Conservation (phyloP, 2,797 vertebrate genomes). For the Natrix natrix region DNA sequence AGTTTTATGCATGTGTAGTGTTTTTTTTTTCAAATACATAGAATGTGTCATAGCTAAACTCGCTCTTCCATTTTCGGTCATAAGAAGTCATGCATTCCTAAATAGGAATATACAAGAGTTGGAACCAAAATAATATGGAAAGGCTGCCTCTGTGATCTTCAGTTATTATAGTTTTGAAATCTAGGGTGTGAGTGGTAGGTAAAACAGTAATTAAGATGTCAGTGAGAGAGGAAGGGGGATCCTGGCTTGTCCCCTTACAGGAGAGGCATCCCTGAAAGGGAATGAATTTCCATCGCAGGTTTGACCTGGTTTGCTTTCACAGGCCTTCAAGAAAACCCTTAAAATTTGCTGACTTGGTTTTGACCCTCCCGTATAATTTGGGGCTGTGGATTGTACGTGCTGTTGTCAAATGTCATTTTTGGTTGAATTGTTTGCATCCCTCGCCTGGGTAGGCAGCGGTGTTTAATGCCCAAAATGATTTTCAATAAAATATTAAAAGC, state of each 20-base stretch:
- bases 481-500: background rate
- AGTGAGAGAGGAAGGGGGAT: background rate
- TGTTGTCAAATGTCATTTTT: background rate
- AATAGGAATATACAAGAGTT: constrained; percentile 70
- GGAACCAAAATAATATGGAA: constrained; percentile 40
- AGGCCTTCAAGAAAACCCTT: background rate
- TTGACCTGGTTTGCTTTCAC: background rate
- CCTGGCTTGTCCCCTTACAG: background rate
- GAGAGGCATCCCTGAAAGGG: background rate
- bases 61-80: constrained; percentile 71
- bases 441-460: background rate
- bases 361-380: background rate
- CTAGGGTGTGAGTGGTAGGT: background rate
- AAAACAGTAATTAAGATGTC: background rate
- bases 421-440: background rate
- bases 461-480: background rate
- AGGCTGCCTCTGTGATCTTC: background rate
- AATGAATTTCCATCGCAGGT: background rate
- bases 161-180: background rate
- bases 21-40: constrained; percentile 44
- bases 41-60: constrained; percentile 66
- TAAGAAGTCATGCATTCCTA: constrained; percentile 68
- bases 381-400: background rate
- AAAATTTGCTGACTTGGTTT: background rate
- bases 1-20: constrained; percentile 64